Base-by-base conservation (phyloP, 2,888 invertebrate species). In the Cordylochernes scorpioides region DNA sequence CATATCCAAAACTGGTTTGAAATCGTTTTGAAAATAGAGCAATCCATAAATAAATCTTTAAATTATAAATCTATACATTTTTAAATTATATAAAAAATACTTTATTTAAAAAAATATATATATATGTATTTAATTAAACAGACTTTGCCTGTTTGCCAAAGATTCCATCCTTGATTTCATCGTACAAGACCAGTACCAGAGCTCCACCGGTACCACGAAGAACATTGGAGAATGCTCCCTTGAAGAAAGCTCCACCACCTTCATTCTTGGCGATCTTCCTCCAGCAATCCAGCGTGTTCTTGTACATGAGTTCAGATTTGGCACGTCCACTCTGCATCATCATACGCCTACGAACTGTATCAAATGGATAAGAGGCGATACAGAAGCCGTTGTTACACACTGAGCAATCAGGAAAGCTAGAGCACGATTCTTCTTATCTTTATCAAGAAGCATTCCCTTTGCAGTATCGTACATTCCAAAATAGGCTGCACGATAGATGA, bases 331-430 rank as follows among this genome's bases (percentile, higher is more conserved):
- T 57, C 35, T 60, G 60, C 63, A 63, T 63, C 62, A 63, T 64
- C 54, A 64, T 55, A 31, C 63, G 50, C 43, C 63, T 47, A 39
- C 63, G 45, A 32, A 64, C 59, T 2, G 64, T 64, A 45, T 64
- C 63, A 42, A 63, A 55, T 19, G 63, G 63, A 47, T 64, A 63
- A 26, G 61, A 61, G 18, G 61, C 48, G 36, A 63, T 51, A 43
- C 63, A 29, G 62, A 45, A 10, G 46, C 39, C 4, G 51, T 51
- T 13, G 52, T 52, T 28, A 52, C 52, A 25, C 40, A 36, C 43
- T 50, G 46, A 15, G 50, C 50, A 29, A 51, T 53, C 28, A 42
- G 44, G 49, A 51, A 57, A 12, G 51, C 48, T 27, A 47, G 42
- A 35, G 52, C 44, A 39, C 54, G 41, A 36, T 48, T 49, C 15